Conservation (phyloP, 2,888 invertebrate genomes). For the Caradrina kadenii region DNA sequence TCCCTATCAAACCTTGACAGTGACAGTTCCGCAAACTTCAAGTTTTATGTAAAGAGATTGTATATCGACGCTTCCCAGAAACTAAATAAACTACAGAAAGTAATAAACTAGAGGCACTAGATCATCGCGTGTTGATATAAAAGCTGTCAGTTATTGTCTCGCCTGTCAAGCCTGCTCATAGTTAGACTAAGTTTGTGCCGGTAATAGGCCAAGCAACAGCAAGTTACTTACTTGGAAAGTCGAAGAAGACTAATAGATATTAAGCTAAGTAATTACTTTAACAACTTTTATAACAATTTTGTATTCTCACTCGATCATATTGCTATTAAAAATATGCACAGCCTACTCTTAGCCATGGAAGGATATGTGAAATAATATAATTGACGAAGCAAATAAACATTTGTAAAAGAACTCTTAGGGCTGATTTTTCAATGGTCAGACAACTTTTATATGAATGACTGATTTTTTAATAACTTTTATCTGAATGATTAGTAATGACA, state of each 20-base stretch:
- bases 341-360: too few species aligned
- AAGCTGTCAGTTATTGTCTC: conserved; percentile 28
- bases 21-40: conserved; percentile 3
- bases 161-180: conserved; percentile 2
- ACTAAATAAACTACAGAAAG: conserved; percentile 27
- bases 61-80: neutral
- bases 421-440: neutral
- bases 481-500: too few species aligned
- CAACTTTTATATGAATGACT: too few species aligned
- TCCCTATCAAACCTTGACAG: conserved; percentile 18
- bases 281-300: conserved; percentile 39
- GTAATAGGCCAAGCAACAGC: conserved; percentile 4
- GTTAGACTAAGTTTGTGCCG: conserved; percentile 5
- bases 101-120: conserved; percentile 15
- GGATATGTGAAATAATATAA: too few species aligned
- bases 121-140: conserved; percentile 13
- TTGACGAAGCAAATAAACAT: conserved; percentile 7
- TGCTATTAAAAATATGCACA: conserved; percentile 18
- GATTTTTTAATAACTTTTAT: neutral
- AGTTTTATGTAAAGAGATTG: conserved; percentile 23
- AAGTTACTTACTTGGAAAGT: conserved; percentile 15
- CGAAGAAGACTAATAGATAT: conserved; percentile 37
- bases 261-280: conserved; percentile 40
- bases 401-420: neutral
- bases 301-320: neutral